phyloP scores from a whole-genome alignment of 2,113 vertebrate genomes.

The Orthonyx spaldingii region DNA sequence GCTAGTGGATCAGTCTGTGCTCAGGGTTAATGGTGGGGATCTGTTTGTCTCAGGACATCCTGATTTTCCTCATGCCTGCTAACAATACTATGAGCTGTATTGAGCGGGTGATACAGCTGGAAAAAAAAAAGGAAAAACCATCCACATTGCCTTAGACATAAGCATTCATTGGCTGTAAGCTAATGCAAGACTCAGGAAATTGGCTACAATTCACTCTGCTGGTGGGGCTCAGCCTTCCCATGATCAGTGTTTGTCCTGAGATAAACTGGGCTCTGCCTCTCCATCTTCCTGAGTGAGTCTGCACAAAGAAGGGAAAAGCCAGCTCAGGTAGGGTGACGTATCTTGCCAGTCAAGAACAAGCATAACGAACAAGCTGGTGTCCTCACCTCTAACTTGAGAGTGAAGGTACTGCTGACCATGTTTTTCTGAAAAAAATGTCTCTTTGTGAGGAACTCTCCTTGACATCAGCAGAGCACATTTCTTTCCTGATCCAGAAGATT shows the following conservation, averaged over 20 bases:
- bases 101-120: accelerated
- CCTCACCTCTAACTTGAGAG: neutral
- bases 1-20: neutral
- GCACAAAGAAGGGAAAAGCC: neutral
- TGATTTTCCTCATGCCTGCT: neutral
- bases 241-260: neutral
- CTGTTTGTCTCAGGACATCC: neutral
- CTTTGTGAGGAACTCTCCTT: neutral
- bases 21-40: neutral
- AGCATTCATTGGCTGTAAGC: neutral
- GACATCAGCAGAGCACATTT: neutral
- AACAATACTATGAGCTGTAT: neutral
- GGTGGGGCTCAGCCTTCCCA: neutral
- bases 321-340: neutral
- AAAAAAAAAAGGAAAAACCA: neutral
- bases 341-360: neutral
- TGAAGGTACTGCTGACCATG: neutral
- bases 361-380: neutral
- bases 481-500: neutral
- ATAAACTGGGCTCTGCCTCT: neutral
- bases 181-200: neutral
- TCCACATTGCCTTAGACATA: neutral
- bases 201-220: neutral
- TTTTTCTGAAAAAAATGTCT: neutral
- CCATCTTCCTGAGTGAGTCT: neutral